A percentile compares a stretch with the other conserved stretches of the same genome.
These are phyloP conservation scores for Triplophysa bombifrons DNA, from an alignment of 2,797 vertebrate genomes.

Conservation along the genomic window DNA sequence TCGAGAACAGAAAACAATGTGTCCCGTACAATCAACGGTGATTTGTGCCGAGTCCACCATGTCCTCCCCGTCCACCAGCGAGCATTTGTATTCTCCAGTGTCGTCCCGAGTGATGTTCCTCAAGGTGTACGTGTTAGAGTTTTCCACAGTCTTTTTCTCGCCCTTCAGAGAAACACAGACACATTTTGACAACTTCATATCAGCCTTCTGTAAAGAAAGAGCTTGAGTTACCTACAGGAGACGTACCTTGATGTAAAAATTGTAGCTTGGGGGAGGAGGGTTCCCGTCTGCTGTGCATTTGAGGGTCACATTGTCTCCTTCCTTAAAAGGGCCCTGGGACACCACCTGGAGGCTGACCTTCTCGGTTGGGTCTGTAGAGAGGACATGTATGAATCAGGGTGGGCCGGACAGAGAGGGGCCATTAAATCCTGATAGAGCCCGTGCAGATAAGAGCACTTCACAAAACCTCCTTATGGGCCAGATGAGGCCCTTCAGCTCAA, in stretches of 20 bases:
- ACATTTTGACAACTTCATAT: neutral
- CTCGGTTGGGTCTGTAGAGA: slow-evolving; percentile 89
- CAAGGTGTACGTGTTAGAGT: slow-evolving; percentile 78
- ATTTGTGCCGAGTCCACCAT: slow-evolving; percentile 77
- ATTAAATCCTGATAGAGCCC: slow-evolving; percentile 34
- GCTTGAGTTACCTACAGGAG: neutral
- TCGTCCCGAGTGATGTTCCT: slow-evolving; percentile 78
- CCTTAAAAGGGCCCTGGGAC: slow-evolving; percentile 78
- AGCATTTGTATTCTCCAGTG: slow-evolving; percentile 91
- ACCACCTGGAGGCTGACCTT: slow-evolving; percentile 85
- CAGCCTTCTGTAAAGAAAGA: neutral
- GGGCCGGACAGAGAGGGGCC: slow-evolving; percentile 29
- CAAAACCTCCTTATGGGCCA: slow-evolving; percentile 52
- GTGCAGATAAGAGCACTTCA: slow-evolving; percentile 44
- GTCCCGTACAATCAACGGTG: slow-evolving; percentile 89
- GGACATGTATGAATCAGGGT: slow-evolving; percentile 2
- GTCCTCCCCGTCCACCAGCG: slow-evolving; percentile 80
- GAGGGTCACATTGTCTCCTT: slow-evolving; percentile 92
- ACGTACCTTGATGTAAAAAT: slow-evolving; percentile 90
- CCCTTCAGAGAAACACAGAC: slow-evolving; percentile 72
- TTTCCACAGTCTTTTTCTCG: slow-evolving; percentile 78
- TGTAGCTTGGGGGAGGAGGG: slow-evolving; percentile 88
- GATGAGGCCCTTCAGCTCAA: slow-evolving; percentile 51
- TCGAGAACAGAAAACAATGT: neutral
- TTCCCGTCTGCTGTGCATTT: slow-evolving; percentile 94